These are phyloP conservation scores for Phataginus tricuspis DNA, from an alignment of 2,797 vertebrate genomes.

Conservation along the genomic window DNA sequence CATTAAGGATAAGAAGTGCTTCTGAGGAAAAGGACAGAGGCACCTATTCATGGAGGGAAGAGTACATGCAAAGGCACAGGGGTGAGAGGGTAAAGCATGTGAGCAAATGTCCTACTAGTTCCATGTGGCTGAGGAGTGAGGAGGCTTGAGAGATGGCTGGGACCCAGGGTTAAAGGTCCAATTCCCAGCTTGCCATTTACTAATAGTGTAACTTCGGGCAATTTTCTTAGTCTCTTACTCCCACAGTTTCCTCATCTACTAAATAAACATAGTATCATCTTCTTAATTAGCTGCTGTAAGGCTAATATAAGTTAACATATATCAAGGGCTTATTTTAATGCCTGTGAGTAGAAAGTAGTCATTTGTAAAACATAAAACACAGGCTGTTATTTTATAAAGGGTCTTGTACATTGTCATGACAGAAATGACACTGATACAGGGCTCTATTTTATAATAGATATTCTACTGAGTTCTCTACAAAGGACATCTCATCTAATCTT, in stretches of 20 bases:
- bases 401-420: rapidly evolving
- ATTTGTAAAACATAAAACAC: background rate
- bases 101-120: background rate
- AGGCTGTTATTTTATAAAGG: background rate
- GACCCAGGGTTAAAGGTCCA: background rate
- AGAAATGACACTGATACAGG: background rate
- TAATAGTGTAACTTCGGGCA: background rate
- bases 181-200: background rate
- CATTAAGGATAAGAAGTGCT: background rate
- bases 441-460: background rate
- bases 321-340: background rate
- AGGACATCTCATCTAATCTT: background rate
- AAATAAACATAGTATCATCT: background rate
- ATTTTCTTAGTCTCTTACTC: background rate
- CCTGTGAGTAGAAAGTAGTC: background rate
- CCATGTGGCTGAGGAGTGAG: background rate
- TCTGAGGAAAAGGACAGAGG: background rate
- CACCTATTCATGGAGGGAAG: rapidly evolving
- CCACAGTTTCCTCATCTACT: background rate
- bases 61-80: background rate
- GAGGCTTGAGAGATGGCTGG: background rate
- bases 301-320: background rate
- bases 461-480: background rate
- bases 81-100: rapidly evolving
- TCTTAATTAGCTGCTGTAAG: background rate